phyloP scores from a whole-genome alignment of 2,797 vertebrate genomes.

The Gadopsis marmoratus region DNA sequence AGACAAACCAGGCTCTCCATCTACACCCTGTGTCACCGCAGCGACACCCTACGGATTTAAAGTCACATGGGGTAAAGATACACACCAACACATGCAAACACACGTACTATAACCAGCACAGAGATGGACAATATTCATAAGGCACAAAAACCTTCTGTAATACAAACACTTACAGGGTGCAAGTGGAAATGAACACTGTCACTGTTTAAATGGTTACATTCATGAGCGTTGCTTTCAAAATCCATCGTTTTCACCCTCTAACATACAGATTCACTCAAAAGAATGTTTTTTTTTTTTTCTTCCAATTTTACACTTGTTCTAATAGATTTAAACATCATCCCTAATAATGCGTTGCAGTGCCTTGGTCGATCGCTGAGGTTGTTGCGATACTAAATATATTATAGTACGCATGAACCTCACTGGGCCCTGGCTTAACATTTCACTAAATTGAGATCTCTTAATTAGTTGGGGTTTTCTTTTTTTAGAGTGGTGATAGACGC shows the following conservation, averaged over 20 bases:
- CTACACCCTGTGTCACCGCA: conserved; percentile 87
- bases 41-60: conserved; percentile 90
- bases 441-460: neutral
- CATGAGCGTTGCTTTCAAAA: neutral
- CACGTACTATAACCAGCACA: neutral
- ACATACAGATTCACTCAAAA: neutral
- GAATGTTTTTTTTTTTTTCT: neutral
- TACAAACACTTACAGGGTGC: neutral
- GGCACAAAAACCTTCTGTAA: neutral
- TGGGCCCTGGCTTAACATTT: neutral
- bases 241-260: neutral
- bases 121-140: neutral
- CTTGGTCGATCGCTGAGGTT: neutral
- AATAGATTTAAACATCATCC: neutral
- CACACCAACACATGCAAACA: neutral
- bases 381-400: neutral
- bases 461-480: neutral
- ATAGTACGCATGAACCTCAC: neutral
- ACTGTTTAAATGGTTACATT: neutral
- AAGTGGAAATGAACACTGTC: neutral
- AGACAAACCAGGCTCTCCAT: conserved; percentile 94
- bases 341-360: neutral
- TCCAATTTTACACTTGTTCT: neutral
- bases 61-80: conserved; percentile 93
- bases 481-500: too few relatives aligned